Conservation (phyloP, 1,140 invertebrate species). For the Danaus plexippus region DNA sequence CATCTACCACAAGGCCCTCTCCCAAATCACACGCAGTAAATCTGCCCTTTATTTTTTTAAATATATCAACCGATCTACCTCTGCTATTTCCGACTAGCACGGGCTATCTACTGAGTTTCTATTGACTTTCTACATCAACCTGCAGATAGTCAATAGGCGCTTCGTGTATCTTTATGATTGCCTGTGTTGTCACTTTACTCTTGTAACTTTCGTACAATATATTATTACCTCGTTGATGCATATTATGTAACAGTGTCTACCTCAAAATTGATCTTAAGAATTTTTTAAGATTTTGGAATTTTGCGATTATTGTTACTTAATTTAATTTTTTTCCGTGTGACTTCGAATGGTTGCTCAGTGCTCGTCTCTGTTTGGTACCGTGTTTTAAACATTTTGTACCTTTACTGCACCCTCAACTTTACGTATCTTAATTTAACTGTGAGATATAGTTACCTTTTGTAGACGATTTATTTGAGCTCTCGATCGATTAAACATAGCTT, state of each 20-base stretch:
- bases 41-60: conserved; percentile 22
- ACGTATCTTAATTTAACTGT: conserved; percentile 59
- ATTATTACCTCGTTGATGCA: conserved; percentile 60
- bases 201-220: conserved; percentile 56
- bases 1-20: conserved; percentile 74
- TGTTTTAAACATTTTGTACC: conserved; percentile 55
- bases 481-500: conserved; percentile 54
- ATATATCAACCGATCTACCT: conserved; percentile 59
- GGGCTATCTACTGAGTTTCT: conserved; percentile 18
- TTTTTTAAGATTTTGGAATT: conserved; percentile 61
- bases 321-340: conserved; percentile 55
- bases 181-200: conserved; percentile 32
- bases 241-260: conserved; percentile 66
- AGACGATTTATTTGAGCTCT: conserved; percentile 57
- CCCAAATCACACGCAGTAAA: conserved; percentile 75
- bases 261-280: conserved; percentile 68
- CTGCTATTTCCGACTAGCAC: conserved; percentile 41
- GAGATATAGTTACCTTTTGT: conserved; percentile 60
- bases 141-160: too few species aligned
- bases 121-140: too few species aligned
- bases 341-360: conserved; percentile 59
- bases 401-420: conserved; percentile 40
- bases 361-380: conserved; percentile 48
- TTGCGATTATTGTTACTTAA: conserved; percentile 69
- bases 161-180: conserved; percentile 15